Conservation (phyloP, 2,113 vertebrate genomes). For the Caranx melampygus region DNA sequence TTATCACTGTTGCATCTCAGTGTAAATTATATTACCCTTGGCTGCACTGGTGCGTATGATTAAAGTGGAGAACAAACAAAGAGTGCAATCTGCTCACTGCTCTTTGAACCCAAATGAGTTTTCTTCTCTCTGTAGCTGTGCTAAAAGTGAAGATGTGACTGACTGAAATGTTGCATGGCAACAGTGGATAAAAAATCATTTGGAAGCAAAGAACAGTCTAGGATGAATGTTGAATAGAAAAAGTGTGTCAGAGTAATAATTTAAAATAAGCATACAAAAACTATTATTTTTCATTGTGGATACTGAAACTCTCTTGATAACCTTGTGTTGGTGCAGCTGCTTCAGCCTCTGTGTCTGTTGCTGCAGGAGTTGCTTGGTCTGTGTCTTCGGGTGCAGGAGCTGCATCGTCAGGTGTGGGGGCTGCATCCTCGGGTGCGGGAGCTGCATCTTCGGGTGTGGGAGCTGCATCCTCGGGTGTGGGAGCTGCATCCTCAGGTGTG, state of each 20-base stretch:
- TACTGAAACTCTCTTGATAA: neutral
- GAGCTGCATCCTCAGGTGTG: neutral
- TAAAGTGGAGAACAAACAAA: neutral
- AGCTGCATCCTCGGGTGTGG: neutral
- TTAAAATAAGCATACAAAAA: neutral
- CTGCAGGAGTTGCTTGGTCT: neutral
- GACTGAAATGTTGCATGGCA: neutral
- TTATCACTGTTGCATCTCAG: neutral
- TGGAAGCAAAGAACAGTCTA: neutral
- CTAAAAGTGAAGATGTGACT: neutral
- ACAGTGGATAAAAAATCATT: neutral
- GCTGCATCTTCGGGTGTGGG: neutral
- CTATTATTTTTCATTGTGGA: neutral
- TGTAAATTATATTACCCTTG: neutral
- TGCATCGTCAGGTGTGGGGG: neutral
- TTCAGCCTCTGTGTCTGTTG: neutral
- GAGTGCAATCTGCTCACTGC: neutral
- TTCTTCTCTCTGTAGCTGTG: neutral
- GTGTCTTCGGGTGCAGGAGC: neutral
- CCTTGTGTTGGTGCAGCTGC: constrained; percentile 18
- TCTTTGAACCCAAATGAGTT: neutral
- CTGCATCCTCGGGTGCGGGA: neutral
- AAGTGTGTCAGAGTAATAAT: neutral
- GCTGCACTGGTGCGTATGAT: neutral
- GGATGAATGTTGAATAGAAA: neutral